These are phyloP conservation scores for Lepus americanus DNA, from an alignment of 2,113 vertebrate species.

Conservation along the genomic window DNA sequence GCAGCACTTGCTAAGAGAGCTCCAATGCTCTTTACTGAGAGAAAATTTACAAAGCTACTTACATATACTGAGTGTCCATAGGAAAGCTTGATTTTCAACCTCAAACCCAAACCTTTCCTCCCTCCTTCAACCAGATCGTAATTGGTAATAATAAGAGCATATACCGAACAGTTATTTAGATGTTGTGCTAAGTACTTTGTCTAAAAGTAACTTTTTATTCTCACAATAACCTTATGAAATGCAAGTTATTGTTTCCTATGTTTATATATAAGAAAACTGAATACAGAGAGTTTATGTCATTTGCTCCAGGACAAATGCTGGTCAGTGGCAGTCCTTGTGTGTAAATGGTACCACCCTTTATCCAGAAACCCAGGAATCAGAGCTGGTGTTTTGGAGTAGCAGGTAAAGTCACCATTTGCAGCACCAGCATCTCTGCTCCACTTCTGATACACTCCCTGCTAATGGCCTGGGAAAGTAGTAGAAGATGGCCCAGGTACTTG, in stretches of 20 bases:
- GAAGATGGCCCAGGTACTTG: too few species aligned
- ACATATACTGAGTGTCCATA: neutral
- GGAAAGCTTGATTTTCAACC: constrained; percentile 28
- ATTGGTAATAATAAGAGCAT: constrained; percentile 1
- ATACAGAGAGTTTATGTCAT: neutral
- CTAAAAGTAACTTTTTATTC: neutral
- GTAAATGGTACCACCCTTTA: neutral
- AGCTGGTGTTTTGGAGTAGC: neutral
- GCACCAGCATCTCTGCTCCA: too few species aligned
- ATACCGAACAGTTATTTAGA: constrained; percentile 20
- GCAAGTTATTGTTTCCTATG: neutral
- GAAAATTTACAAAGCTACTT: neutral
- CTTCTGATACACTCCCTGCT: too few species aligned
- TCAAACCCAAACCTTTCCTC: neutral
- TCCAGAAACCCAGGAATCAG: neutral
- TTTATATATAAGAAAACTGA: constrained; percentile 53
- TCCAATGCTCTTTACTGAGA: constrained; percentile 15
- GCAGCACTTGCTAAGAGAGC: neutral
- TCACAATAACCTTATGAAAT: neutral
- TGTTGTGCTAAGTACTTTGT: neutral
- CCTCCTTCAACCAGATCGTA: constrained; percentile 11
- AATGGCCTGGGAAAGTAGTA: too few species aligned
- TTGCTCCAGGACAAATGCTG: neutral
- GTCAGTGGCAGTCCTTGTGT: neutral
- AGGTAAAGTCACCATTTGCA: too few species aligned